Evolutionary conservation across 2,797 vertebrate species (phyloP).

Genomic region (Holocentrus rufus): DNA sequence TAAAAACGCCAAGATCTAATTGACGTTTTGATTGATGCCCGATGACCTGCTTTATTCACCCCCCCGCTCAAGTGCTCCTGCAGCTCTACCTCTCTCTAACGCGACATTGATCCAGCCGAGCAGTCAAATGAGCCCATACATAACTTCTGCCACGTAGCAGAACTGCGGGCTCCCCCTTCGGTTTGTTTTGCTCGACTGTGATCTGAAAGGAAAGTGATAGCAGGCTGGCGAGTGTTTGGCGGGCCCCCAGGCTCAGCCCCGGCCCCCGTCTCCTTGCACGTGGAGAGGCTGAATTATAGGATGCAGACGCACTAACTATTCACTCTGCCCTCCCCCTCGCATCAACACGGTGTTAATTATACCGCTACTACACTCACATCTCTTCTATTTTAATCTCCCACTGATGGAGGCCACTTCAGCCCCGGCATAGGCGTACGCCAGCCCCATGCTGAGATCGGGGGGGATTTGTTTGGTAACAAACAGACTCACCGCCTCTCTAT

Average conservation of each 20-base stretch:
- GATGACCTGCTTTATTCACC: conserved; percentile 24
- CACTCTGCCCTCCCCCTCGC: conserved; percentile 55
- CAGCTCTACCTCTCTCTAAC: conserved; percentile 2
- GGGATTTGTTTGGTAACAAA: conserved; percentile 65
- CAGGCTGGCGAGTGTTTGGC: conserved; percentile 62
- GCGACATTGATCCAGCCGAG: conserved; percentile 36
- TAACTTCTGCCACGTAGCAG: too few relatives aligned
- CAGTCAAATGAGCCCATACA: conserved; percentile 28
- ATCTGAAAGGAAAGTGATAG: conserved; percentile 65
- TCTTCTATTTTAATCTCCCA: conserved; percentile 70
- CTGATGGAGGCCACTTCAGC: conserved; percentile 60
- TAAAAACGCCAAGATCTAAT: conserved; percentile 31
- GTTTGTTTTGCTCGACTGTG: conserved; percentile 60
- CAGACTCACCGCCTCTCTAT: conserved; percentile 34
- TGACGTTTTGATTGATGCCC: conserved; percentile 35
- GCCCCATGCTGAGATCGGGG: conserved; percentile 45
- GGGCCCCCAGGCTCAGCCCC: conserved; percentile 53
- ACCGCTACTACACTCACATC: conserved; percentile 58
- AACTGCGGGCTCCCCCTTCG: conserved; percentile 18
- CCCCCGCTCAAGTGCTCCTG: conserved; percentile 13
- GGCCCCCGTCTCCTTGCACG: conserved; percentile 57
- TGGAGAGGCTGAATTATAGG: conserved; percentile 75
- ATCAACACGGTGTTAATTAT: conserved; percentile 75
- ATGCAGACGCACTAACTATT: conserved; percentile 61
- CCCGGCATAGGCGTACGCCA: conserved; percentile 36